These are phyloP conservation scores for Dysmachus trigonus DNA, from an alignment of 2,888 invertebrate genomes.

Conservation along the genomic window DNA sequence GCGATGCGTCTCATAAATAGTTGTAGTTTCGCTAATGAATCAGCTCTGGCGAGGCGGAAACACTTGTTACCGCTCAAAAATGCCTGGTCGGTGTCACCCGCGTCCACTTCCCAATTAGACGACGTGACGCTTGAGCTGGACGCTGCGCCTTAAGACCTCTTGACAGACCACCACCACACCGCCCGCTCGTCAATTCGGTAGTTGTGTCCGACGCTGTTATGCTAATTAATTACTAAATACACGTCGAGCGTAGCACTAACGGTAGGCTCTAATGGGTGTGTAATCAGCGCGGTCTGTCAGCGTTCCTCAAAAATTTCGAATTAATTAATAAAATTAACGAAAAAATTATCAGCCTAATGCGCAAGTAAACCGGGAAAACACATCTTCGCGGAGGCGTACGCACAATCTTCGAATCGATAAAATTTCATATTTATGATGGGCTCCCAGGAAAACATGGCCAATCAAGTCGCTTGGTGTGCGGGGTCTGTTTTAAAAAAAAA, in stretches of 20 bases:
- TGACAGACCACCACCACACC: background rate
- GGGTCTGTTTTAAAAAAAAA: background rate
- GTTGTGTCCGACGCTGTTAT: constrained; percentile 33
- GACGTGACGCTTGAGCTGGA: background rate
- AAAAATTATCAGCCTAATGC: background rate
- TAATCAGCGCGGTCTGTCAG: constrained; percentile 15
- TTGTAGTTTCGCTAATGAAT: constrained; percentile 31
- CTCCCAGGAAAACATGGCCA: background rate
- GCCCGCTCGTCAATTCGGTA: constrained; percentile 38
- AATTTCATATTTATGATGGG: constrained; percentile 11
- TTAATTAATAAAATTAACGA: constrained; percentile 40
- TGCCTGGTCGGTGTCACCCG: background rate
- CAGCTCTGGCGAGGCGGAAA: constrained; percentile 14
- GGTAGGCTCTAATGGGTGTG: constrained; percentile 4
- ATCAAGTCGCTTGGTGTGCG: background rate
- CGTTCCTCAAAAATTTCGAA: constrained; percentile 25
- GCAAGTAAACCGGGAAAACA: background rate
- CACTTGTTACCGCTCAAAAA: constrained; percentile 16
- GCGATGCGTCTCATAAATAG: constrained; percentile 19
- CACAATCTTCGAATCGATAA: constrained; percentile 14
- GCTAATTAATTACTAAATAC: constrained; percentile 39
- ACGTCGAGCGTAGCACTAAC: background rate
- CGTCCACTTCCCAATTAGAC: background rate
- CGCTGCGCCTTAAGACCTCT: background rate
- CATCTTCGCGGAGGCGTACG: constrained; percentile 1